Base-by-base conservation (phyloP, 2,888 invertebrate species). In the Caenorhabditis sinica region DNA sequence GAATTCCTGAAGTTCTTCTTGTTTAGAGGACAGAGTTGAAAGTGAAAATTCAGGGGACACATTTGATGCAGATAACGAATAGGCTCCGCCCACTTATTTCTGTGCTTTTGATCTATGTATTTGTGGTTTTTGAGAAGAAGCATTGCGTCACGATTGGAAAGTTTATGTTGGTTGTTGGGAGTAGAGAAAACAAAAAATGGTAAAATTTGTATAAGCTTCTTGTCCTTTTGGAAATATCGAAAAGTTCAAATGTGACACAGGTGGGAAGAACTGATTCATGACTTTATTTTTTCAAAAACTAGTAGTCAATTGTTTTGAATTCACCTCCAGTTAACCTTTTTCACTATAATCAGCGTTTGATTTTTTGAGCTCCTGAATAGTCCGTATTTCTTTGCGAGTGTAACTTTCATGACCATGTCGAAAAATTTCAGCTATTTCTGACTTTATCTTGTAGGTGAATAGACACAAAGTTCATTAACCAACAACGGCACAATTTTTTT, bases 81-180 rank as follows among this genome's bases (percentile, higher is more conserved):
- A 20, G 23, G 53, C 53, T 53, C 53, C 53, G 53, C 53, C 53
- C 25, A 28, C 53, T 23, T 53, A 23, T 53, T 36, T 58, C 25
- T 73, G 73, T 15, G 73, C 73, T 73, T 73, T 73, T 73, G 61
- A 73, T 73, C 61, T 61, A 60, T 36, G 73, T 51, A 45, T 61
- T 33, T 61, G 40, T 72, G 72, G 60, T 72, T 72, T 72, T 72
- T 58, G 20, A 49, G 5, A 13, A 9, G 28, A 28, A 56, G 6
- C 2, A 15, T 56, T 56, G 25, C 30, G 30, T 43, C 45, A 72
- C 60, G 72, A 45, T 60, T 60, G 23, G 40, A 25, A 72, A 51
- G 51, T 68, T 68, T 40, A 23, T 11, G 36, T 45, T 45, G 15
- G 28, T n/a, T 8, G 13, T 65, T 49, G 65, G 45, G n/a, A n/a